Evolutionary conservation across 2,888 invertebrate genomes (phyloP).

Genomic region (Tortrix viridana): DNA sequence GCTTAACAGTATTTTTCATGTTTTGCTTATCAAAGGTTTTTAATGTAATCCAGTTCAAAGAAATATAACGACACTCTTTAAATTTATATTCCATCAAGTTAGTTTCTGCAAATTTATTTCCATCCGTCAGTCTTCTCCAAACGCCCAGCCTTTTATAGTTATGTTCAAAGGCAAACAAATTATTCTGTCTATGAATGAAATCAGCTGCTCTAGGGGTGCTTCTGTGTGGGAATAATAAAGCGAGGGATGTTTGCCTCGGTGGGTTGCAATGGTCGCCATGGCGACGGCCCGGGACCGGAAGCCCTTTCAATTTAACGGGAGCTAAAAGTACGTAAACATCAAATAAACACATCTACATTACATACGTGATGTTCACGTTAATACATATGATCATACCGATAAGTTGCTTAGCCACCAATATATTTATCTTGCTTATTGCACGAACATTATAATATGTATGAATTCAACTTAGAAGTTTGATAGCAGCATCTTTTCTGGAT

Average conservation of each 20-base stretch:
- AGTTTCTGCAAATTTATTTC: slow-evolving; percentile 10
- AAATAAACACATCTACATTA: slow-evolving; percentile 1
- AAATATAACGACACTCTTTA: not conserved
- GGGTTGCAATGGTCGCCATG: slow-evolving; percentile 55
- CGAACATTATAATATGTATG: slow-evolving; percentile 2
- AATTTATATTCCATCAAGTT: slow-evolving; percentile 3
- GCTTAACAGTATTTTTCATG: no score
- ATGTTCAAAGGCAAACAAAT: slow-evolving; percentile 37
- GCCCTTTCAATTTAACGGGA: slow-evolving; percentile 46
- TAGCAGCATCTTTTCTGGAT: slow-evolving; percentile 1
- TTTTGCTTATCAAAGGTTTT: no score
- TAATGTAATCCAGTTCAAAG: not conserved
- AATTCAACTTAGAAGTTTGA: slow-evolving; percentile 2
- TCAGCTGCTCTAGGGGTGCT: slow-evolving; percentile 68
- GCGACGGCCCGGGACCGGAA: slow-evolving; percentile 62
- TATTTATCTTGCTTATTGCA: not conserved
- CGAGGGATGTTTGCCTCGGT: slow-evolving; percentile 59
- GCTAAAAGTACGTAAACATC: slow-evolving; percentile 25
- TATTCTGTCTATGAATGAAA: slow-evolving; percentile 60
- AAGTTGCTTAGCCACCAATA: not conserved
- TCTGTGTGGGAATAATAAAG: slow-evolving; percentile 57
- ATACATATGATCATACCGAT: slow-evolving; percentile 15
- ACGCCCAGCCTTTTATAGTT: slow-evolving; percentile 23
- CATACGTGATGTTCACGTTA: not conserved
- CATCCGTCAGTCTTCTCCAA: slow-evolving; percentile 1